A percentile compares a stretch with the other conserved stretches of the same genome.
Evolutionary conservation across 1,140 invertebrate species (phyloP).

Genomic region (Portunus trituberculatus): DNA sequence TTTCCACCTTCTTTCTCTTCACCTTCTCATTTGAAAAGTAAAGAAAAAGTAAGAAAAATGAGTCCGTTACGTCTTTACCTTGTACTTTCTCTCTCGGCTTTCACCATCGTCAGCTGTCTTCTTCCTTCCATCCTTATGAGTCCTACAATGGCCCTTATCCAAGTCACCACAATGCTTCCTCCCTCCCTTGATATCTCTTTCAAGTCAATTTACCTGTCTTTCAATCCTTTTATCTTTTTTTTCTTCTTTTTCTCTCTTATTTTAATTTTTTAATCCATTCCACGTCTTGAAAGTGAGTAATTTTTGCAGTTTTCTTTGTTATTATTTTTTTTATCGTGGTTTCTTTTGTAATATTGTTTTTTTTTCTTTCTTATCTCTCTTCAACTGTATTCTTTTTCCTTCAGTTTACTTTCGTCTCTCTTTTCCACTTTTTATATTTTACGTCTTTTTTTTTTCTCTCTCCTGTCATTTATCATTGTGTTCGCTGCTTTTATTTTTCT

Average conservation of each 20-base stretch:
- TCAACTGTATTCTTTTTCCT: not conserved
- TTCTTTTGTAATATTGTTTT: not conserved
- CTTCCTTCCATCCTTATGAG: not conserved
- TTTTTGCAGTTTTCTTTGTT: too few relatives aligned
- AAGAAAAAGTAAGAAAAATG: not conserved
- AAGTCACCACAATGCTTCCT: too few relatives aligned
- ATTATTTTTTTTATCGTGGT: not conserved
- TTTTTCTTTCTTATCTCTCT: not conserved
- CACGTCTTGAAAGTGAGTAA: too few relatives aligned
- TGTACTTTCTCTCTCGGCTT: not conserved
- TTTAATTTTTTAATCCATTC: not conserved
- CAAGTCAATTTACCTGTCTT: too few relatives aligned
- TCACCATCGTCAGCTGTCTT: slow-evolving; percentile 16
- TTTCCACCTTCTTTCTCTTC: not conserved
- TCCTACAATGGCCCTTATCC: not conserved
- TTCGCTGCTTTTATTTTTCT: too few relatives aligned
- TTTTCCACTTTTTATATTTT: not conserved
- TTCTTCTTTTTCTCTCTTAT: not conserved
- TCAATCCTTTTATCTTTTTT: not conserved
- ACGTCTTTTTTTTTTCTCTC: not conserved
- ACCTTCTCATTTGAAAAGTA: not conserved
- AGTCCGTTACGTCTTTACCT: not conserved
- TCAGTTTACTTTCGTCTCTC: not conserved
- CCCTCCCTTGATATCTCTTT: too few relatives aligned
- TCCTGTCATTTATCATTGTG: not conserved